Evolutionary conservation across 2,888 invertebrate species (phyloP), one percentile per base, ranked within the genome.

Genomic region (Eurytoma adleriae): DNA sequence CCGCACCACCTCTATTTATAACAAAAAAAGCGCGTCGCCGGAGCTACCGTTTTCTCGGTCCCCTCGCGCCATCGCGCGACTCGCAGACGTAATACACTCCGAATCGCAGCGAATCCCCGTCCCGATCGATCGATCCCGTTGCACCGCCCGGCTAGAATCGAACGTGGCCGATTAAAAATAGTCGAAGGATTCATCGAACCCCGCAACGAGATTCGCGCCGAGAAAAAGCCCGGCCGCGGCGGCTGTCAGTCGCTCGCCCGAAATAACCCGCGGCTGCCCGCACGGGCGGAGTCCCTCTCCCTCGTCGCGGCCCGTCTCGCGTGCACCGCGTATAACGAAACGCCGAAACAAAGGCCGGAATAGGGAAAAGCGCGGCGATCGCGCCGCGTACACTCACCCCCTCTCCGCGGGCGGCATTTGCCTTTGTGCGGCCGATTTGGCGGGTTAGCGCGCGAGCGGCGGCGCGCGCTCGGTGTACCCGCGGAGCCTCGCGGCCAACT

Each of bases 401-500:
- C 40, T 40, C 40, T 7, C 40, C 4, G 4, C 40, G 40, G 4
- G 40, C 40, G 40, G 40, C 40, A 40, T 40, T 40, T 40, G 40
- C 40, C 40, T 40, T 40, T 40, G 40, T 40, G n/a, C 40, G 48
- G 18, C 13, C 16, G 14, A 52, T 13, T 3, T 13, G 61, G 48
- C 50, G 73, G 27, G 56, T n/a, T 59, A n/a, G 5, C 20, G n/a
- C 16, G 50, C 27, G 57, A 50, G 70, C 50, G 56, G 27, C 66
- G 64, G n/a, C 71, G 66, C 73, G 66, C 40, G 12, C 48, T n/a
- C n/a, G n/a, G n/a, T n/a, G n/a, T n/a, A n/a, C n/a, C n/a, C n/a
- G n/a, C 57, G 73, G 30, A 71, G 74, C 52, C 70, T 27, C 18
- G 57, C 76, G 62, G 78, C 71, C 57, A 73, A 82, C 81, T 82